Base-by-base conservation (phyloP, 1,140 invertebrate species). In the Heterodera schachtii region DNA sequence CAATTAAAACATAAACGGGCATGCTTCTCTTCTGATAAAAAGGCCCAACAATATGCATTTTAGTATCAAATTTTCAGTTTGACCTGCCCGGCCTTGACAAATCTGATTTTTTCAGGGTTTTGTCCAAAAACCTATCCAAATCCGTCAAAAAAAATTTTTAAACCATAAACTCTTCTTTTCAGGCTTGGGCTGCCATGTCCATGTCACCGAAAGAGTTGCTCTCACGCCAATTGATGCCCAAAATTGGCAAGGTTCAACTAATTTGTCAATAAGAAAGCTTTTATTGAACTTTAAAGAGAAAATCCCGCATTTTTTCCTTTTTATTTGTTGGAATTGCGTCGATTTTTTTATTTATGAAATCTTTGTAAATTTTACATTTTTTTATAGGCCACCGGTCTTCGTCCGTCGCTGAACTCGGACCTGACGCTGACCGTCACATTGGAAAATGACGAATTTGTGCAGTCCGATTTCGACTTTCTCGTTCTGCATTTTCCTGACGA, bases 371-470 rank as follows among this genome's bases (percentile, higher is more conserved):
- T 8, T 6, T 52, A n/a, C n/a, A n/a, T 31, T 31, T 31, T 66
- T 66, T 78, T 88, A 47, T 75, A 89, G 88, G 81, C 67, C 21
- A 83, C 82, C 44, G 82, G 81, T 64, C 66, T 87, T 21, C 80
- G 86, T 9, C 85, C 87, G 16, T 84, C 88, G 43, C 73, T 88
- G 6, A 73, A 75, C 21, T 90, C 88, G 11, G 84, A 90, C 82
- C 74, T 89, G 2, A 83, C 73, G 47, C 67, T 88, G 60, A 90
- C 86, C 13, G 84, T 89, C 19, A 82, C 88, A n/a, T 84, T 89
- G 43, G 84, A 82, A 60, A 84, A 89, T 76, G 84, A 90, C 43
- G 88, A 89, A 82, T 89, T 89, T 73, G 41, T 80, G 9, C 47
- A 80, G 41, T 19, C 46, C 44, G 88, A 90, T 73, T 70, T 80